Evolutionary conservation across 2,888 invertebrate species (phyloP), one percentile per base, ranked within the genome.

Genomic region (Emmelina monodactyla): DNA sequence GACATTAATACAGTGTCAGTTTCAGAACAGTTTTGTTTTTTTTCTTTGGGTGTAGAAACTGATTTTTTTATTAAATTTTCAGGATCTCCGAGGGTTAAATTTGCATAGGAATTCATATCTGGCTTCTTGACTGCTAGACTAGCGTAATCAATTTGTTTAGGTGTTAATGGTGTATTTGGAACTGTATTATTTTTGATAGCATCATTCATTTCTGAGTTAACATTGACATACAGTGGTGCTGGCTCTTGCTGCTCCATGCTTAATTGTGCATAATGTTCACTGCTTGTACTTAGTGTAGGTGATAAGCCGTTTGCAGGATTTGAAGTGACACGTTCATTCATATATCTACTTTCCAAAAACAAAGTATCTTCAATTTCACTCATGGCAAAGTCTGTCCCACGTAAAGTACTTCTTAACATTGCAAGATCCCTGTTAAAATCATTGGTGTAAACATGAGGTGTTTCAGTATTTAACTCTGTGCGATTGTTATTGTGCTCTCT

Each of bases 401-500:
- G 55, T 28, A 78, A 50, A 31, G 64, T 65, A 33, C 60, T 70
- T 34, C 81, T 62, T 11, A 81, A 54, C 25, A 69, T 58, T 12
- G 75, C 79, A 37, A 81, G 49, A 50, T 81, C 81, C 43, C 73
- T 62, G 36, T 54, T 70, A 1, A 81, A 49, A 45, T 80, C 81
- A 61, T 80, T 78, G 31, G 65, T 62, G 35, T 81, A 81, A 9
- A 68, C 61, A 53, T 76, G 79, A 34, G 53, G 49, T 2, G 50
- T 39, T 28, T 70, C 67, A 19, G 55, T 45, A 28, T 42, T 49
- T 35, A 41, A 33, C 38, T 75, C 69, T 38, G 59, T 49, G 44
- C 67, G 72, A 44, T 81, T 81, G 41, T 82, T 82, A 37, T 80
- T 80, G 40, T 76, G 71, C 49, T 82, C 82, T 47, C 71, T 65